phyloP scores from a whole-genome alignment of 2,113 vertebrate species.

The Noctilio leporinus region DNA sequence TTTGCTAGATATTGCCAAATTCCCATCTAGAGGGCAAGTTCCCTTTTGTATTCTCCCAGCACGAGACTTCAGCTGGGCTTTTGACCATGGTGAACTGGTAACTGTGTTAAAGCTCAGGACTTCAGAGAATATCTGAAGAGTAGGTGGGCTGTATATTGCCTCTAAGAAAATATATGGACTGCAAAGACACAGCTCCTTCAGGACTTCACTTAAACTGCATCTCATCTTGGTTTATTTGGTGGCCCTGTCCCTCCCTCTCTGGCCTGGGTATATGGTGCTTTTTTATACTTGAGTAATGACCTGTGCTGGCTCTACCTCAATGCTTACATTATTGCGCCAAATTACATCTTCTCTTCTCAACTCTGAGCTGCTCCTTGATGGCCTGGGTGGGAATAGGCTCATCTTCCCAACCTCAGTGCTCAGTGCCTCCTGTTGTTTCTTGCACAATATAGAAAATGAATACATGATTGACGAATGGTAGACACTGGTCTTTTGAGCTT shows the following conservation, averaged over 20 bases:
- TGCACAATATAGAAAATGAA: not conserved
- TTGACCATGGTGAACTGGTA: not conserved
- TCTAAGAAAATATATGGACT: not conserved
- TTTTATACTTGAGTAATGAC: not conserved
- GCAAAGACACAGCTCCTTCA: not conserved
- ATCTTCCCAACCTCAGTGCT: not conserved
- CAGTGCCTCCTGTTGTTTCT: not conserved
- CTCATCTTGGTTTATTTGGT: not conserved
- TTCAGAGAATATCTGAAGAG: not conserved
- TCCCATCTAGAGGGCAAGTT: not conserved
- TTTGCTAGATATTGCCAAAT: not conserved
- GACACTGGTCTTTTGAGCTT: not conserved
- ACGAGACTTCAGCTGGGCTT: not conserved
- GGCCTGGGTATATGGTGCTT: not conserved
- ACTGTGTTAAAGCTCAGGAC: not conserved
- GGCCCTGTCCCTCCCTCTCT: not conserved
- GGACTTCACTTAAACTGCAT: not conserved
- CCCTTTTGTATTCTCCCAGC: not conserved
- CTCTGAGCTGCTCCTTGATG: not conserved
- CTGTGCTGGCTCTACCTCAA: not conserved
- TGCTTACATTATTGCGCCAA: accelerated
- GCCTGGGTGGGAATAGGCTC: no score
- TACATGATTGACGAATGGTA: not conserved
- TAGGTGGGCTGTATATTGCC: not conserved
- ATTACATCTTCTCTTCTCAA: not conserved